These are phyloP conservation scores for Gobiocypris rarus DNA, from an alignment of 2,113 vertebrate genomes.

Conservation along the genomic window DNA sequence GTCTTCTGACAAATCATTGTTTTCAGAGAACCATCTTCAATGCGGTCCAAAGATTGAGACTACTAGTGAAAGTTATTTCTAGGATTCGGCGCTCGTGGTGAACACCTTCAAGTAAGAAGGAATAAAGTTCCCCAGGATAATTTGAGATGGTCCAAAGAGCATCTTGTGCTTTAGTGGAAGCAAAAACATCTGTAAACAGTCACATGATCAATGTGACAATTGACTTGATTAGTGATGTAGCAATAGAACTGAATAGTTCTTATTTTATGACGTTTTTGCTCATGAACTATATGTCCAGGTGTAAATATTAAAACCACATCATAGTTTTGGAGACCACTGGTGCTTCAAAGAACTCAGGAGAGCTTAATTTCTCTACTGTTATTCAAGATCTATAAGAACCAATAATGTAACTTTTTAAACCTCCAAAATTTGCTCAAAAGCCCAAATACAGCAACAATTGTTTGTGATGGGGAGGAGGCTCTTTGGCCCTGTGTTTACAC, in stretches of 20 bases:
- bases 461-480: too few species aligned
- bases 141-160: not conserved
- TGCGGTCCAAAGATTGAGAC: not conserved
- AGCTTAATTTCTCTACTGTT: not conserved
- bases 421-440: not conserved
- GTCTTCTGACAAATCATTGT: not conserved
- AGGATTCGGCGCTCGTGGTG: not conserved
- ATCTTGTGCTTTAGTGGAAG: not conserved
- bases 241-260: not conserved
- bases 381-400: not conserved
- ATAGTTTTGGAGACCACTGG: not conserved
- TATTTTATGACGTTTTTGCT: not conserved
- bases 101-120: not conserved
- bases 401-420: not conserved
- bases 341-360: not conserved
- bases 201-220: not conserved
- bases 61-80: not conserved
- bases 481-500: too few species aligned
- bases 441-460: not conserved
- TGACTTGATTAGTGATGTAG: not conserved
- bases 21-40: not conserved
- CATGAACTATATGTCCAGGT: too few species aligned
- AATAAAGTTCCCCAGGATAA: not conserved
- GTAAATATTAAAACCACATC: not conserved
- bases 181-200: not conserved